Evolutionary conservation across 37 sponge, comb jelly and placozoan species (phyloP).

Genomic region (Halichondria panicea): DNA sequence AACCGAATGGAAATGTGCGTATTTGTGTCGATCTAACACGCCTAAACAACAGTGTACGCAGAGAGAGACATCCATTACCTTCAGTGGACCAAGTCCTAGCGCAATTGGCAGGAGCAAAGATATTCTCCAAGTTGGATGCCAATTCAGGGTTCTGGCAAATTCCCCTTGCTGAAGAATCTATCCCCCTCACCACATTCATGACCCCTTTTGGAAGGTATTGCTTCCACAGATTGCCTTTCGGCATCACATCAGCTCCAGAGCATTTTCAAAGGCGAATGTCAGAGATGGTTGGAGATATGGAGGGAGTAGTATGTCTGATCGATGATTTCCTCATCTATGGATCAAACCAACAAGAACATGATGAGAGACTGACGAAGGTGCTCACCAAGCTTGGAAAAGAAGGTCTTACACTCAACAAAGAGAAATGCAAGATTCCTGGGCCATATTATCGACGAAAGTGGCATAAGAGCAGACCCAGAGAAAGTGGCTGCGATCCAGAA

Average conservation of each 20-base stretch:
- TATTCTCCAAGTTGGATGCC: conserved; percentile 52
- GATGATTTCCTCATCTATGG: conserved; percentile 53
- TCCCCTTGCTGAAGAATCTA: conserved; percentile 25
- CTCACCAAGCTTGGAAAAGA: conserved; percentile 15
- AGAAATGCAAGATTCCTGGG: conserved; percentile 35
- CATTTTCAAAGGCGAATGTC: conserved; percentile 48
- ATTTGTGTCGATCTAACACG: conserved; percentile 54
- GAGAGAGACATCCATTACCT: conserved; percentile 39
- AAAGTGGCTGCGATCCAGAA: conserved; percentile 18
- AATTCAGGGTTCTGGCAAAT: conserved; percentile 63
- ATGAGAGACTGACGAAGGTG: conserved; percentile 17
- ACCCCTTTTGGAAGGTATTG: conserved; percentile 50
- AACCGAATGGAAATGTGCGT: conserved; percentile 35
- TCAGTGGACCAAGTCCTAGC: conserved; percentile 48
- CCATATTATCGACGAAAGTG: conserved; percentile 31
- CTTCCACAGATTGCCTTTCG: conserved; percentile 48
- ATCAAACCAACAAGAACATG: conserved; percentile 37
- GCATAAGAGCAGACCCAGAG: conserved; percentile 54
- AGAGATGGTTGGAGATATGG: conserved; percentile 23
- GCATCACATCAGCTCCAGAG: conserved; percentile 54
- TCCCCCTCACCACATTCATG: conserved; percentile 55
- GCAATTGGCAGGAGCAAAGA: conserved; percentile 29
- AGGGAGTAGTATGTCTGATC: conserved; percentile 42
- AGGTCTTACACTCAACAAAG: conserved; percentile 32
- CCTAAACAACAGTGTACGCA: conserved; percentile 43